Base-by-base conservation (phyloP, 2,113 vertebrate species). In the Siphamia tubifer region DNA sequence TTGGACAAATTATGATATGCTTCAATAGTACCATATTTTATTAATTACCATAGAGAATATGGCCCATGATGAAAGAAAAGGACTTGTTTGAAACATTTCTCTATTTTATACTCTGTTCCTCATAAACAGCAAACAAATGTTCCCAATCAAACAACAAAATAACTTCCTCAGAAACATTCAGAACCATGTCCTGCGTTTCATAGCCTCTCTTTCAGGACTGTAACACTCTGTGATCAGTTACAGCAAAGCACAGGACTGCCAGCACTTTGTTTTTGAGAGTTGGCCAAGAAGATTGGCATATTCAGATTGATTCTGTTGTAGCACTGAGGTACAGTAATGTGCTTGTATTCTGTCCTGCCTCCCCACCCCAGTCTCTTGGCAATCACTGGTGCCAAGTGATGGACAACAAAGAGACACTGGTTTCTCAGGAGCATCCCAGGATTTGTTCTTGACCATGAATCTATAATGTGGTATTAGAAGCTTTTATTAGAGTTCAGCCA, bases 291-390 rank as follows among this genome's bases (percentile, higher is more conserved):
- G 54, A 58, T 11, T 65, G 85, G 53, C 67, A 66, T 28, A 55
- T 74, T 79, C 73, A 47, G 19, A 90, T 84, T 67, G 83, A 81
- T 85, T 77, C 44, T 68, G 55, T 77, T 73, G 81, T 58, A 73
- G 57, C 60, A 10, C 48, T 5, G 68, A 63, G 79, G 40, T 71
- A 63, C 78, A 79, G 76, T 84, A 82, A 89, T 80, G 76, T 74
- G 69, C 66, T 74, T 54, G 79, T 72, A 58, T 65, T 52, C 31
- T 42, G 28, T 48, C 67, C 47, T 16, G n/a, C 31, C 16, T 17
- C 48, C 57, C 40, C 72, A 60, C 68, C 40, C 52, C 63, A 8
- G 48, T 60, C 54, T 35, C 36, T 16, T 74, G 65, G 53, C 78
- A 81, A 43, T 6, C 13, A 34, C 35, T 23, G 42, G 30, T 84